Conservation (phyloP, 2,888 invertebrate genomes). For the Epicampocera succincta region DNA sequence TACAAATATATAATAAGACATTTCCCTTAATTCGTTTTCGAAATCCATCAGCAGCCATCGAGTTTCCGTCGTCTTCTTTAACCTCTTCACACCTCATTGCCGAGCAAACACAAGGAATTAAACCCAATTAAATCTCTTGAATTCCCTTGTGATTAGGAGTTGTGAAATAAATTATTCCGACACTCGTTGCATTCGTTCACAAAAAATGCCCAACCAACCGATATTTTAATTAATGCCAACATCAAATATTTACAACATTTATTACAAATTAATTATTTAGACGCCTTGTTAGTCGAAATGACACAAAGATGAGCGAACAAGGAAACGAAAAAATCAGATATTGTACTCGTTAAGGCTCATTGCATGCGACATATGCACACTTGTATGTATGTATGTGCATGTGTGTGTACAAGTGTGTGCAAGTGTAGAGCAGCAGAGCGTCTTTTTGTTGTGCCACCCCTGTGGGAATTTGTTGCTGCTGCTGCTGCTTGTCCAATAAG, state of each 20-base stretch:
- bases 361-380: conserved; percentile 31
- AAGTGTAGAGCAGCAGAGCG: too few relatives aligned
- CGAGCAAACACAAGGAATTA: conserved; percentile 42
- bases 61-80: not conserved
- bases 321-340: conserved; percentile 20
- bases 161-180: conserved; percentile 39
- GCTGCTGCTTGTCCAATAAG: not conserved
- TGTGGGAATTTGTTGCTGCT: conserved; percentile 6
- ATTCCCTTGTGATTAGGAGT: conserved; percentile 63
- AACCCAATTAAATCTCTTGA: conserved; percentile 64
- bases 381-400: not conserved
- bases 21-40: too few relatives aligned
- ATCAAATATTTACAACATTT: conserved; percentile 69
- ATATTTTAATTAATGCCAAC: conserved; percentile 63
- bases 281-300: conserved; percentile 64
- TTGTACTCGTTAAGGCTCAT: conserved; percentile 64
- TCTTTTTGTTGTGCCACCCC: conserved; percentile 10
- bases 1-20: too few relatives aligned
- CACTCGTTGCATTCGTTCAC: conserved; percentile 10
- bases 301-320: conserved; percentile 39
- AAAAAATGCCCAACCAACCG: conserved; percentile 34
- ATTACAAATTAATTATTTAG: conserved; percentile 70
- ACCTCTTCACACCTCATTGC: conserved; percentile 61
- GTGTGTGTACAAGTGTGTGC: not conserved
- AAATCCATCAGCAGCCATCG: too few relatives aligned